Conservation (phyloP, 37 sponge, comb jelly and placozoan species). For the Beroe forskalii region DNA sequence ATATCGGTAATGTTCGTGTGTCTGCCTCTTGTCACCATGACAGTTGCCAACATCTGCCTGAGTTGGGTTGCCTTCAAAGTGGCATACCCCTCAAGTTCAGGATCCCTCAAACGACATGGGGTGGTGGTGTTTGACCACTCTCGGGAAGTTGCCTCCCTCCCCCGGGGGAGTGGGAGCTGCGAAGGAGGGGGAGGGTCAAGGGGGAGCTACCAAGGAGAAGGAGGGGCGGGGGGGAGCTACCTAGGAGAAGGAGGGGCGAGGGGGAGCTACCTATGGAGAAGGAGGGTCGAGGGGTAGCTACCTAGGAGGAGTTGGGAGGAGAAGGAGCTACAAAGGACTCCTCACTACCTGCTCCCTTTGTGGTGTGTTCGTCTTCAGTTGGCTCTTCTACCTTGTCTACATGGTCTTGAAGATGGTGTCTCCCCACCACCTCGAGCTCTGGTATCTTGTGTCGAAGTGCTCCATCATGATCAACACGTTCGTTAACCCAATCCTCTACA, state of each 20-base stretch:
- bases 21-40: neutral
- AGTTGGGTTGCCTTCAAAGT: neutral
- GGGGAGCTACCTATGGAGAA: no score
- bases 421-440: neutral
- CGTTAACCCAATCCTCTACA: neutral
- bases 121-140: no score
- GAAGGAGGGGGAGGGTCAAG: no score
- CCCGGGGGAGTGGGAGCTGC: no score
- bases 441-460: neutral
- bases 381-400: neutral
- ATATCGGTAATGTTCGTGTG: neutral
- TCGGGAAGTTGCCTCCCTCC: no score
- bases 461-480: neutral
- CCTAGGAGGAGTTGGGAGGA: no score
- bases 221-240: no score
- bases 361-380: neutral
- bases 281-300: no score
- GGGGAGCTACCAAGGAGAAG: no score
- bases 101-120: no score
- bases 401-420: neutral
- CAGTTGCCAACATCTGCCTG: neutral
- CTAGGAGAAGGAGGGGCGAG: no score
- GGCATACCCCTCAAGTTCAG: no score
- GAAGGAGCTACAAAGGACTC: neutral
- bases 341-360: neutral